Base-by-base conservation (phyloP, 2,797 vertebrate genomes). In the Phoebastria nigripes region DNA sequence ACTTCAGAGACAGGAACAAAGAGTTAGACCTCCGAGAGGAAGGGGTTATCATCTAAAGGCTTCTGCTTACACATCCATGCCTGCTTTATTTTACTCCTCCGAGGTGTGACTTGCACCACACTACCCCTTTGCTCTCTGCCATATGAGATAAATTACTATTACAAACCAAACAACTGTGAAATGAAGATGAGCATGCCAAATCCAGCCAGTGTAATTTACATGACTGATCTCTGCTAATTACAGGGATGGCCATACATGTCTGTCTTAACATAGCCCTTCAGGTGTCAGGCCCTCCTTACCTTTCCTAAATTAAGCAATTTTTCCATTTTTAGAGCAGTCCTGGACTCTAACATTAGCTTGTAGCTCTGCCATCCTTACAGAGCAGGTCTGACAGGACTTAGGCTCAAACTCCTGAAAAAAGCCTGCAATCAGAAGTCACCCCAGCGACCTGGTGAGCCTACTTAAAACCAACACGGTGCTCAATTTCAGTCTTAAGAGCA, bases 361-460 rank as follows among this genome's bases (percentile, higher is more conserved):
- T 8, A 44, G 63, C 46, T 42, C 44, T 26, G 58, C 52, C 49
- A 4, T 6, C 31, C 61, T 88, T 12, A 76, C 72, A 55, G 55
- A 89, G 94, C 94, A 84, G 83, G 95, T 93, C 83, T 63, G 81
- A 79, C 80, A 63, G 78, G 85, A 51, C 61, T 55, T 33, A 61
- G 49, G 44, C 66, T 72, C 52, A 11, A 58, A 25, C 26, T 87
- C 73, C 70, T 4, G 9, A 22, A 33, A 58, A 66, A 80, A 80
- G 55, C 61, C 82, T 62, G 69, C 61, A 35, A 63, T 18, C 59
- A 44, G 17, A 33, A 72, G 44, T 65, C 56, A 91, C 72, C 31
- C 26, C 80, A 65, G 55, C 0, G 8, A n/a, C 15, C n/a, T 7
- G 52, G 61, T 46, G 62, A 91, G 46, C 51, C 55, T 56, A 28